These are phyloP conservation scores for Carcharodon carcharias DNA, from an alignment of 2,797 vertebrate species.

Conservation along the genomic window DNA sequence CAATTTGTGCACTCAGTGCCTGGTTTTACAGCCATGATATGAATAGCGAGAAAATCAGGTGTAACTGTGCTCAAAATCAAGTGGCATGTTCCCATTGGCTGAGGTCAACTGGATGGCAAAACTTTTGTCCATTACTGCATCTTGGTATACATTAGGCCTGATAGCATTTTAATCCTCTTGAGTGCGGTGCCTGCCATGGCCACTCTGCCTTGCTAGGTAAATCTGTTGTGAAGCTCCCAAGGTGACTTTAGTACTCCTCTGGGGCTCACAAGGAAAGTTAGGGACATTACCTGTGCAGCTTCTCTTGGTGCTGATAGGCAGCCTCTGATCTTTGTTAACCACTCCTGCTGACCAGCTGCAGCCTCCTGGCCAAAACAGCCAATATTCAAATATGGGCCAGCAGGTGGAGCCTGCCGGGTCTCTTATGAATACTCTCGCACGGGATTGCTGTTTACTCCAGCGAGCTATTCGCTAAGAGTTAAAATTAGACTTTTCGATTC, in stretches of 20 bases:
- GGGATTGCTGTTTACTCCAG: too few relatives aligned
- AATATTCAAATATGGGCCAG: not conserved
- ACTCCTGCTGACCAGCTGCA: not conserved
- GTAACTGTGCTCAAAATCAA: too few relatives aligned
- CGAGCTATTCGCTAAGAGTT: not conserved
- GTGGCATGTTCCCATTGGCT: too few relatives aligned
- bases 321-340: not conserved
- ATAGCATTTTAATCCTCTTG: not conserved
- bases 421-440: not conserved
- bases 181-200: not conserved
- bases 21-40: too few relatives aligned
- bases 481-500: not conserved
- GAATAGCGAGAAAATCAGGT: too few relatives aligned
- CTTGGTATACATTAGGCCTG: not conserved
- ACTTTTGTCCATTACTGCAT: not conserved
- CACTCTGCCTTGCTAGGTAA: not conserved
- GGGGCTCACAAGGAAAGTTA: not conserved
- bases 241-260: not conserved
- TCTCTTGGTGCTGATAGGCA: not conserved
- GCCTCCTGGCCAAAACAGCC: not conserved
- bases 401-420: not conserved
- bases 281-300: not conserved
- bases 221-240: not conserved
- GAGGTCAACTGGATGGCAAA: not conserved
- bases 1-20: too few relatives aligned